phyloP scores from a whole-genome alignment of 1,140 invertebrate species.

The Globodera ellingtonae region DNA sequence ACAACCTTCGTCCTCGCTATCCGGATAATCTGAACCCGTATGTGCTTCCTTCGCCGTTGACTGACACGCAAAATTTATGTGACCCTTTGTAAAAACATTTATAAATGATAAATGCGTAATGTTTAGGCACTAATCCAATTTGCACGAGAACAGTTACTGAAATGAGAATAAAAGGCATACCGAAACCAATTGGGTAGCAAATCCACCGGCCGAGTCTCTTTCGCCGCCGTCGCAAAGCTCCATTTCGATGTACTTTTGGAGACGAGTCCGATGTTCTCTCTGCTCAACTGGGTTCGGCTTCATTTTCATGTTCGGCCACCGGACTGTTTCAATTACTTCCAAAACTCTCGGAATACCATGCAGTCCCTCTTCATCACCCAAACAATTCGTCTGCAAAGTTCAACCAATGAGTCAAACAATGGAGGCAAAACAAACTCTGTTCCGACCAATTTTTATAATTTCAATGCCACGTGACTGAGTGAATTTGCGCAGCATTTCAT shows the following conservation, averaged over 20 bases:
- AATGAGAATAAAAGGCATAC: background rate
- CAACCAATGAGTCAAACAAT: background rate
- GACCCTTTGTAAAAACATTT: too few species aligned
- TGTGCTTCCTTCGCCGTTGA: background rate
- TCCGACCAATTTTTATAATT: slow-evolving; percentile 5
- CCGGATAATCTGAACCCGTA: slow-evolving; percentile 20
- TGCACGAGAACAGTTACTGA: too few species aligned
- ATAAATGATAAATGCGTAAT: too few species aligned
- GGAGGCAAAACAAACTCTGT: background rate
- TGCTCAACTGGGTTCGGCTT: slow-evolving; percentile 15
- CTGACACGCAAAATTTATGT: background rate
- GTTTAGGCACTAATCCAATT: too few species aligned
- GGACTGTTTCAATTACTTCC: slow-evolving; percentile 23
- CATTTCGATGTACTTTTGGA: slow-evolving; percentile 7
- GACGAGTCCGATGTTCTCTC: slow-evolving; percentile 6
- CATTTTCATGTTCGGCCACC: slow-evolving; percentile 8
- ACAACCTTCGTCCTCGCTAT: slow-evolving; percentile 36
- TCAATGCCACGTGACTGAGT: slow-evolving; percentile 12
- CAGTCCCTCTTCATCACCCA: slow-evolving; percentile 5
- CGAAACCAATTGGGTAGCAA: background rate
- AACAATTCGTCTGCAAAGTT: background rate
- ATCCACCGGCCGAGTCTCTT: background rate
- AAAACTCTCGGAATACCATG: slow-evolving; percentile 15
- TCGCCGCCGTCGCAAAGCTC: background rate
- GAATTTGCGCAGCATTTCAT: slow-evolving; percentile 1